Conservation (phyloP, 2,888 invertebrate species). For the Orthosia cruda region DNA sequence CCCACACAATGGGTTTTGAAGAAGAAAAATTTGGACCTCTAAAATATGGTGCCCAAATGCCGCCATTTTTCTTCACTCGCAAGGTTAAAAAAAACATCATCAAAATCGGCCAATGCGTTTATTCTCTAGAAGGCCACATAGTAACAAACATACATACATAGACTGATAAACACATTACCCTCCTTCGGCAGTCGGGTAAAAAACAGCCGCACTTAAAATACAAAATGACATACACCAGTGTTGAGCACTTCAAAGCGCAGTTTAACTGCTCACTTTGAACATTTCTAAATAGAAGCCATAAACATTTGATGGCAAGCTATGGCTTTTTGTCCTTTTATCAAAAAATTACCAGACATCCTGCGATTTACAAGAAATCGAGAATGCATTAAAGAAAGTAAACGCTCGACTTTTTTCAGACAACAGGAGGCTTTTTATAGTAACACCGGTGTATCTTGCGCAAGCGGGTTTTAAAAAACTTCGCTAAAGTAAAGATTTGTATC, state of each 20-base stretch:
- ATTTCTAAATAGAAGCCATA: slow-evolving; percentile 74
- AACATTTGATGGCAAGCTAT: slow-evolving; percentile 71
- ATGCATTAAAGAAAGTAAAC: slow-evolving; percentile 41
- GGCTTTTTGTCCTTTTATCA: slow-evolving; percentile 64
- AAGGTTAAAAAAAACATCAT: too few species aligned
- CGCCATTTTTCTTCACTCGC: too few species aligned
- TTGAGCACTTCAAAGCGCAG: slow-evolving; percentile 76
- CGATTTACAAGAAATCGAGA: slow-evolving; percentile 34
- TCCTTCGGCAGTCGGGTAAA: too few species aligned
- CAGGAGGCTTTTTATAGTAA: slow-evolving; percentile 32
- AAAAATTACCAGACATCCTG: slow-evolving; percentile 60
- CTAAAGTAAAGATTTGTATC: slow-evolving; percentile 70
- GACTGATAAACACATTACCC: too few species aligned
- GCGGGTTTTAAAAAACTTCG: slow-evolving; percentile 49
- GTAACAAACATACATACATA: too few species aligned
- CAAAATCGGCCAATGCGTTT: too few species aligned
- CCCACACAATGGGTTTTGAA: too few species aligned
- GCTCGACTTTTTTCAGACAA: slow-evolving; percentile 18
- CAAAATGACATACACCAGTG: slow-evolving; percentile 73
- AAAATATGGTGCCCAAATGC: too few species aligned
- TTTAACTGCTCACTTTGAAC: slow-evolving; percentile 76
- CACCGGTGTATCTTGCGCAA: slow-evolving; percentile 24
- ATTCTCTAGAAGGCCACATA: too few species aligned
- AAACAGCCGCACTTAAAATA: slow-evolving; percentile 49
- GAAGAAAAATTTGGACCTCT: too few species aligned